phyloP scores from a whole-genome alignment of 2,113 vertebrate genomes.

The Peromyscus maniculatus region DNA sequence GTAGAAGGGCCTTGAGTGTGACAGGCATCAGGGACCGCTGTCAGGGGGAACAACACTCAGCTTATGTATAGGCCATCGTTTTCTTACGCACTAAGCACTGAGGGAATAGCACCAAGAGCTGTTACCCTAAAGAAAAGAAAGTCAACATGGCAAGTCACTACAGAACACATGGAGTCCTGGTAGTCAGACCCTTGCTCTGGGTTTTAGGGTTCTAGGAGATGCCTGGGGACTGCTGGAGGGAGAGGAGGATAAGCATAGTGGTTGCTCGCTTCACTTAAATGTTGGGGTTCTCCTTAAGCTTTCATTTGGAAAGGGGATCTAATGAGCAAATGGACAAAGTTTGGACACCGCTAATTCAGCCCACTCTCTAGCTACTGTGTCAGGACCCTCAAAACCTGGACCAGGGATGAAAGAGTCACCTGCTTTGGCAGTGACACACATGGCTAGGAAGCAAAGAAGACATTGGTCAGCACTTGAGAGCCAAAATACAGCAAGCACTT shows the following conservation, averaged over 20 bases:
- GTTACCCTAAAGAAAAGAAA: background rate
- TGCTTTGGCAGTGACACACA: background rate
- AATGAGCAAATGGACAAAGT: background rate
- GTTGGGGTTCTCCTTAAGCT: background rate
- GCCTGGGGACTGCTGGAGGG: background rate
- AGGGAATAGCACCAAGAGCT: background rate
- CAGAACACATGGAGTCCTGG: background rate
- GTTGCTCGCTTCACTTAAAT: background rate
- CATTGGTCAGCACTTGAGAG: too few species aligned
- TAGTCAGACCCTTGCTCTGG: background rate
- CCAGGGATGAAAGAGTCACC: background rate
- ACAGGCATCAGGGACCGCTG: background rate
- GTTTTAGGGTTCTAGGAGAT: background rate
- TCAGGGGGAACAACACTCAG: too few species aligned
- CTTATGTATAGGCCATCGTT: rapidly evolving
- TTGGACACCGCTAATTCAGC: too few species aligned
- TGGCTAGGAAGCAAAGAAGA: background rate
- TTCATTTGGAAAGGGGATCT: background rate
- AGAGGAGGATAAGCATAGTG: too few species aligned
- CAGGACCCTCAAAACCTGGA: background rate
- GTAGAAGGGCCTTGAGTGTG: background rate
- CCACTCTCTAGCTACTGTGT: background rate
- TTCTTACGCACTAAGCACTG: background rate
- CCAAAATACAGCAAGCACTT: background rate
- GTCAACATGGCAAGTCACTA: background rate